Base-by-base conservation (phyloP, 2,113 vertebrate genomes). In the Lampris incognitus region DNA sequence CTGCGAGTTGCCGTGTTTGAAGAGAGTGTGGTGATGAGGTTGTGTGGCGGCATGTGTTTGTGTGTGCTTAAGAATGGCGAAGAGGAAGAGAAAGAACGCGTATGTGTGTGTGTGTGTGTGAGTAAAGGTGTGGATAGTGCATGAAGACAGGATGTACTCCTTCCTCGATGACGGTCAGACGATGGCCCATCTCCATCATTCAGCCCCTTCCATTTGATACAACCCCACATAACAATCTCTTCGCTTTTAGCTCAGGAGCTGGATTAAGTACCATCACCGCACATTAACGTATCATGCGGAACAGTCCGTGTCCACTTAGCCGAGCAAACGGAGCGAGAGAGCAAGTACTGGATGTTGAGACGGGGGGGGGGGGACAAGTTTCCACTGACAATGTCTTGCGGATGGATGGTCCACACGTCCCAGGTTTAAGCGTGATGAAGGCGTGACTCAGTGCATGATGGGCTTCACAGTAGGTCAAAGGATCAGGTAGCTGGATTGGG, bases 391-490 rank as follows among this genome's bases (percentile, higher is more conserved):
- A 54, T 11, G 58, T 57, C 42, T 67, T 62, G 73, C 59, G 46
- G 54, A 8, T 58, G 46, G 54, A 8, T 48, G 58, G 54, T 64
- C 74, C 75, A 48, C 1, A 42, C 52, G 77, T 81, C 66, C 40
- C 46, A 70, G 70, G 79, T 72, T 72, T 69, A 52, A 73, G 79
- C 76, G 69, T 84, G 73, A 79, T 74, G 58, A 79, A 85, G 79
- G 77, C 82, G 82, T 87, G 82, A 81, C 86, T 88, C 77, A 83
- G 78, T 7, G 46, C 76, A 78, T 68, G 69, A 70, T 38, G 75
- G 64, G 68, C 85, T 59, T 64, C 67, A 39, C 41, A 37, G 70
- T 60, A 50, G 9, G 74, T 65, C 46, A 57, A 0, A 69, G 74
- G 52, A 56, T 69, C 62, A 76, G 24, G 24, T 24, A 24, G 74